Conservation (phyloP, 2,888 invertebrate species). For the Synanthedon vespiformis region DNA sequence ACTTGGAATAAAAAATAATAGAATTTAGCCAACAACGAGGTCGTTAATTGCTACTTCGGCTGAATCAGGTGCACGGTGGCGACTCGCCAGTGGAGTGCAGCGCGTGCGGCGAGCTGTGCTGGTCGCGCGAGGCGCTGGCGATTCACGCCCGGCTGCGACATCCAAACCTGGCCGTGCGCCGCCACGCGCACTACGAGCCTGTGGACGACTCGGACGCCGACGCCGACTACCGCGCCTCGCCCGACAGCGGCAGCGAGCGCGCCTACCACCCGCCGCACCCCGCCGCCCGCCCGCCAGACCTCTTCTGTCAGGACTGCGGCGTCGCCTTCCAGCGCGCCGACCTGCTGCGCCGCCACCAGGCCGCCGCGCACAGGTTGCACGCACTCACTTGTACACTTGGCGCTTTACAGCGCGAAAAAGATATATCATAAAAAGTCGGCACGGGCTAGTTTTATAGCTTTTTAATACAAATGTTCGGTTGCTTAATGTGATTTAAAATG, state of each 20-base stretch:
- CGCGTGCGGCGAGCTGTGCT: slow-evolving; percentile 85
- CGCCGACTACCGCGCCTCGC: slow-evolving; percentile 43
- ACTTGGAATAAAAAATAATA: no score
- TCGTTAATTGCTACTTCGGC: no score
- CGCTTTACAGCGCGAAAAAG: no score
- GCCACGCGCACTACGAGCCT: slow-evolving; percentile 13
- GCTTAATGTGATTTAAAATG: not conserved
- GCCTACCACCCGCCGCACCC: slow-evolving; percentile 20
- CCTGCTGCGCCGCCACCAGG: slow-evolving; percentile 77
- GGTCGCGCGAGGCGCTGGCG: slow-evolving; percentile 68
- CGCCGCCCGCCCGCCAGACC: slow-evolving; percentile 48
- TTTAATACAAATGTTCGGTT: not conserved
- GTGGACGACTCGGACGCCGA: slow-evolving; percentile 37
- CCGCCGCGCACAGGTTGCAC: slow-evolving; percentile 60
- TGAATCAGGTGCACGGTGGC: slow-evolving; percentile 76
- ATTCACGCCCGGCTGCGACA: slow-evolving; percentile 42
- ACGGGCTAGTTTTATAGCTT: not conserved
- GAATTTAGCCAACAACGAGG: no score
- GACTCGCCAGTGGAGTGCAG: slow-evolving; percentile 85
- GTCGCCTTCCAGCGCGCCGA: slow-evolving; percentile 84
- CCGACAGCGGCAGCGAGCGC: slow-evolving; percentile 18
- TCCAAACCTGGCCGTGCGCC: slow-evolving; percentile 40
- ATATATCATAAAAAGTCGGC: not conserved
- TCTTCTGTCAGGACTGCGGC: slow-evolving; percentile 81
- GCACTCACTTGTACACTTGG: not conserved